phyloP scores from a whole-genome alignment of 2,888 invertebrate species.

The Drosophila lutescens region DNA sequence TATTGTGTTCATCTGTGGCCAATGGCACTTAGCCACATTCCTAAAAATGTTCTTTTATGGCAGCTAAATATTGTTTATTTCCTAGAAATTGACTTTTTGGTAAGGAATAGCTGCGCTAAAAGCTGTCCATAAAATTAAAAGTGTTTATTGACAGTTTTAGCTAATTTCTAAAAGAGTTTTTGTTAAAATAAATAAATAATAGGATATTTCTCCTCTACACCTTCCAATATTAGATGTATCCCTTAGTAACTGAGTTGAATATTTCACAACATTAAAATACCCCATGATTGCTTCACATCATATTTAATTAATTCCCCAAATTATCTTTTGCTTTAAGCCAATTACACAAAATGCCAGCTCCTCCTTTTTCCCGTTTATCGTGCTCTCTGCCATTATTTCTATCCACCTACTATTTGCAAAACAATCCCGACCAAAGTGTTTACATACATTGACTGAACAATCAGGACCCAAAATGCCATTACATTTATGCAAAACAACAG shows the following conservation, averaged over 20 bases:
- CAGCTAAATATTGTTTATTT: conserved; percentile 5
- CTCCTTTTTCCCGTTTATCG: neutral
- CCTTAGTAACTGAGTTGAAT: neutral
- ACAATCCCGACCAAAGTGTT: conserved; percentile 47
- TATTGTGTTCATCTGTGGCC: neutral
- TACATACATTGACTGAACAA: conserved; percentile 62
- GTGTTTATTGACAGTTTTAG: conserved; percentile 5
- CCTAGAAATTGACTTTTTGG: conserved; percentile 5
- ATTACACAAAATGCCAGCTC: conserved; percentile 10
- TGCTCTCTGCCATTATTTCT: conserved; percentile 8
- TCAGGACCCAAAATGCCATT: conserved; percentile 58
- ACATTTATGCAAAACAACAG: conserved; percentile 67
- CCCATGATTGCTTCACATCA: neutral
- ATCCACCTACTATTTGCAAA: conserved; percentile 34
- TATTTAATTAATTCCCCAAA: conserved; percentile 24
- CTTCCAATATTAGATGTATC: too few species aligned
- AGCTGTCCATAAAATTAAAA: neutral
- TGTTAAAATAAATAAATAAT: neutral
- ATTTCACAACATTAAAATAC: neutral
- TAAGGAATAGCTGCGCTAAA: conserved; percentile 2
- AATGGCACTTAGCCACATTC: conserved; percentile 23
- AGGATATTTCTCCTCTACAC: too few species aligned
- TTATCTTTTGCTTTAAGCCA: conserved; percentile 24
- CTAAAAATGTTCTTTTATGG: neutral
- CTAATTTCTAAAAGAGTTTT: neutral